A percentile compares a stretch with the other conserved stretches of the same genome.
Evolutionary conservation across 2,888 invertebrate species (phyloP).

Genomic region (Drosophila tanythrix): DNA sequence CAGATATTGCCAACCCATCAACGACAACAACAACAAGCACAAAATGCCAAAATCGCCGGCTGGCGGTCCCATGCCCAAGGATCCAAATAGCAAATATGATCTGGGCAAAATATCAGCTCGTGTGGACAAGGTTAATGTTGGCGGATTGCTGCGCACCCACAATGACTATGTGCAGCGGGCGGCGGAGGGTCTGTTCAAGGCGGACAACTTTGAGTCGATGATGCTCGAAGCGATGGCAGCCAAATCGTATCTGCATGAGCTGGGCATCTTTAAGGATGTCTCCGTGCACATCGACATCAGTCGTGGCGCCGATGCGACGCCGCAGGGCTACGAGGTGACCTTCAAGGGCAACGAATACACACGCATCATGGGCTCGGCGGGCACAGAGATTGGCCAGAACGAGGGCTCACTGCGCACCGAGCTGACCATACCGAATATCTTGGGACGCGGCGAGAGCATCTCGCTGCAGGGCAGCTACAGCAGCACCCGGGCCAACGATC

Average conservation of each 20-base stretch:
- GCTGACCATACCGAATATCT: constrained; percentile 91
- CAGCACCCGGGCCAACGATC: constrained; percentile 92
- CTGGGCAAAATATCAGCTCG: constrained; percentile 86
- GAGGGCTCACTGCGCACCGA: constrained; percentile 91
- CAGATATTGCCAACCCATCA: constrained; percentile 40
- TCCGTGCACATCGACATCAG: constrained; percentile 95
- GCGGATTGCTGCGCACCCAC: constrained; percentile 94
- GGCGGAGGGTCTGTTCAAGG: constrained; percentile 92
- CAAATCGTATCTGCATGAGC: constrained; percentile 90
- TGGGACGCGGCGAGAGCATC: constrained; percentile 94
- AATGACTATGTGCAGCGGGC: constrained; percentile 93
- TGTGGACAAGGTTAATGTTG: constrained; percentile 94
- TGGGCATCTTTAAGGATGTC: constrained; percentile 96
- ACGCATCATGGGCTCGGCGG: constrained; percentile 93
- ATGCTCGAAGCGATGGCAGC: constrained; percentile 90
- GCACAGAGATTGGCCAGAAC: constrained; percentile 95
- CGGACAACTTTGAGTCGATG: constrained; percentile 94
- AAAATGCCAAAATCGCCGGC: constrained; percentile 53
- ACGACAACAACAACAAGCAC: constrained; percentile 2
- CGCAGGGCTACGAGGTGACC: constrained; percentile 93
- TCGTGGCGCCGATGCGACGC: constrained; percentile 90
- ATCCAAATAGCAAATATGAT: constrained; percentile 63
- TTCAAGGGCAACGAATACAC: constrained; percentile 94
- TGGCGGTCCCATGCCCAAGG: constrained; percentile 45
- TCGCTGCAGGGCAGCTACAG: constrained; percentile 94